Evolutionary conservation across 2,888 invertebrate species (phyloP).

Genomic region (Hartigia nigra): DNA sequence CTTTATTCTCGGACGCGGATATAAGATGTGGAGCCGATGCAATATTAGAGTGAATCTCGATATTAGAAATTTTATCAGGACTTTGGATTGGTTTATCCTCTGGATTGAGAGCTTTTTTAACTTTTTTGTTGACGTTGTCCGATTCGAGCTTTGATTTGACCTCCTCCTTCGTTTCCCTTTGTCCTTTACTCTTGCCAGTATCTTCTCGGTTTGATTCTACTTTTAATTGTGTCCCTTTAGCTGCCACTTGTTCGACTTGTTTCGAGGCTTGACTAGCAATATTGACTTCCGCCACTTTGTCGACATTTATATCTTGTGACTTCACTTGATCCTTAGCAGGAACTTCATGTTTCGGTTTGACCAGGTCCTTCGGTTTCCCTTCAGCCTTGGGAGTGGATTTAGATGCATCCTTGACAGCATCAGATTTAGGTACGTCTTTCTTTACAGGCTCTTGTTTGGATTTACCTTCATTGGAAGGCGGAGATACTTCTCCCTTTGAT

Average conservation of each 20-base stretch:
- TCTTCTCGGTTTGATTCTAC: not conserved
- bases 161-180: conserved; percentile 13
- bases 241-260: not conserved
- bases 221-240: conserved; percentile 2
- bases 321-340: not conserved
- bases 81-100: conserved; percentile 11
- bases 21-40: not conserved
- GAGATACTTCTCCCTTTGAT: not conserved
- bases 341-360: conserved; percentile 14
- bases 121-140: not conserved
- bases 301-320: not conserved
- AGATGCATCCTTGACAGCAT: conserved; percentile 5
- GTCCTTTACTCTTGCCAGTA: not conserved
- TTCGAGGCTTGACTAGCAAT: not conserved
- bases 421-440: conserved; percentile 9
- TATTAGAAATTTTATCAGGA: not conserved
- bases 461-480: not conserved
- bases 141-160: conserved; percentile 2
- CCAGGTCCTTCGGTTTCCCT: not conserved
- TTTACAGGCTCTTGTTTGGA: not conserved
- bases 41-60: not conserved
- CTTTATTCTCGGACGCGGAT: conserved; percentile 10
- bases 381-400: not conserved
- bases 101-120: not conserved
- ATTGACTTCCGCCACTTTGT: not conserved